Base-by-base conservation (phyloP, 2,888 invertebrate genomes). In the Eupithecia insigniata region DNA sequence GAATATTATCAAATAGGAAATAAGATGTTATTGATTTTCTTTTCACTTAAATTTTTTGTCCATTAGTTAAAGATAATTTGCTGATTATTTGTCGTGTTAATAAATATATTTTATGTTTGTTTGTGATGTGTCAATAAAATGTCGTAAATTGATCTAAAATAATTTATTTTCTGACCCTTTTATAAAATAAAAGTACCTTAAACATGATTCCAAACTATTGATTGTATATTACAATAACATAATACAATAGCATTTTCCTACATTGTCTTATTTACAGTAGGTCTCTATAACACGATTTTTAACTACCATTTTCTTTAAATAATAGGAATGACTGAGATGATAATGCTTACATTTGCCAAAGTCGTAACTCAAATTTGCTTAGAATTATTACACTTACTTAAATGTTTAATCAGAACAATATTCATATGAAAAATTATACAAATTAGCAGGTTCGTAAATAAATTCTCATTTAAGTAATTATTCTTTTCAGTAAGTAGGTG, bases 141-240 rank as follows among this genome's bases (percentile, higher is more conserved):
- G n/a, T 14, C 34, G 22, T 16, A 58, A 60, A 61, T 90, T 89
- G 87, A 89, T 92, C 93, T 94, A 93, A 93, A 94, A 94, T 94
- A 94, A 91, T 93, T 92, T 93, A 93, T 92, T 92, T 87, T 87
- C 12, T 88, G 87, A 89, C 89, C 86, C 87, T 89, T 91, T 93
- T 93, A 92, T 90, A 93, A 51, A 93, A 93, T 26, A 64, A 93
- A 92, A 93, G 92, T 92, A 81, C 84, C 90, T 92, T 92, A 91
- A 30, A 68, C 81, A 75, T 78, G 84, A 90, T 71, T 74, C 64
- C 58, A 67, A 88, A 76, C 90, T 88, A 90, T 70, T 82, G 79
- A 80, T 82, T 85, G 82, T 85, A 82, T 85, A 90, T 87, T 91
- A 92, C 92, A 92, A 86, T 91, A 88, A 90, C 87, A 87, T 88